Base-by-base conservation (phyloP, 2,113 vertebrate species). In the Heloderma charlesbogerti region DNA sequence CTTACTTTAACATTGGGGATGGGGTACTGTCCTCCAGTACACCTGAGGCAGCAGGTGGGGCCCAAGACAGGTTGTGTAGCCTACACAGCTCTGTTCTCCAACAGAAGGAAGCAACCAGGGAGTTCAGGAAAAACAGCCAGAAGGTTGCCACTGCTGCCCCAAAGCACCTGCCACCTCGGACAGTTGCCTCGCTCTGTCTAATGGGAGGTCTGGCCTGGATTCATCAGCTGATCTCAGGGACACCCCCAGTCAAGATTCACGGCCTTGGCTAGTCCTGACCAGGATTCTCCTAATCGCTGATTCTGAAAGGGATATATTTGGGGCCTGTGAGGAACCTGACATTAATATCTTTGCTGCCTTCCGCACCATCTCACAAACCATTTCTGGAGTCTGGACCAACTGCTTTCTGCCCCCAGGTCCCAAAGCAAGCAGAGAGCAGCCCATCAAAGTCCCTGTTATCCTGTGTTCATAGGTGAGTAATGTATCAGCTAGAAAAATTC, bases 401-500 rank as follows among this genome's bases (percentile, higher is more conserved):
- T 3, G 37, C 54, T n/a, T 16, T 2, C 18, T 27, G 9, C 13
- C 16, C 48, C 60, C 75, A 34, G 3, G 31, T 51, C 60, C 60
- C 60, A 63, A 34, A 31, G 25, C 22, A 40, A 72, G 25, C 1
- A 1, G n/a, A 54, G 16, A 54, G 15, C 8, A 60, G 37, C 40
- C 20, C 16, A n/a, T 27, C 69, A n/a, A n/a, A 90, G 43, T 15
- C n/a, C 8, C 25, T 37, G 3, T 57, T 15, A 54, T 77, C 16
- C 40, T 92, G 86, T 0, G 0, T 87, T 92, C 94, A 89, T 88
- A 45, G 91, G 74, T 89, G 82, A 84, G 51, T 93, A 89, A 97
- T 96, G 95, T 92, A 96, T 95, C 81, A 75, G 85, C 87, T 34
- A 43, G 90, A 84, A 88, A 94, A 45, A 97, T 22, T 91, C 88